Percentiles rank a stretch among this genome's conserved stretches.
phyloP scores from a whole-genome alignment of 1,140 invertebrate species.

The Drosophila teissieri region DNA sequence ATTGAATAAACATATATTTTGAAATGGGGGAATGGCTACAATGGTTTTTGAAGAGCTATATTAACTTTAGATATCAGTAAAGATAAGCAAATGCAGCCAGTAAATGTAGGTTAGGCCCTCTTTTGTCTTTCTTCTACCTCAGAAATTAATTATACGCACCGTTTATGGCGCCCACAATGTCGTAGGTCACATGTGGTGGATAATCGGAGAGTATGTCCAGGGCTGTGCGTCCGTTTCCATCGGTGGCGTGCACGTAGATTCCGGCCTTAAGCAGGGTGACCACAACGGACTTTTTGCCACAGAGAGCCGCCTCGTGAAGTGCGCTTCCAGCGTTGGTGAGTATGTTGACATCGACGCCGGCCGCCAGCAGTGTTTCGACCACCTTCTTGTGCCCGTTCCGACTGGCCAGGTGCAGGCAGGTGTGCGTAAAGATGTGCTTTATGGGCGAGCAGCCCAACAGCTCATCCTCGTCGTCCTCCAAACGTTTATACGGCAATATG shows the following conservation, averaged over 20 bases:
- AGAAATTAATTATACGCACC: slow-evolving; percentile 83
- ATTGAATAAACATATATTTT: neutral
- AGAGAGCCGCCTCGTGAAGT: slow-evolving; percentile 97
- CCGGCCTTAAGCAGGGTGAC: slow-evolving; percentile 92
- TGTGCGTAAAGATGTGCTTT: slow-evolving; percentile 89
- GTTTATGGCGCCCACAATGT: slow-evolving; percentile 92
- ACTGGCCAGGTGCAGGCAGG: slow-evolving; percentile 90
- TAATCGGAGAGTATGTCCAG: slow-evolving; percentile 94
- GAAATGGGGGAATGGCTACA: neutral
- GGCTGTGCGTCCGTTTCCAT: slow-evolving; percentile 93
- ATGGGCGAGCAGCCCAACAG: slow-evolving; percentile 61
- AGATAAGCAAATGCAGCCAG: neutral
- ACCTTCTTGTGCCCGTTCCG: slow-evolving; percentile 93
- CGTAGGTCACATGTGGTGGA: slow-evolving; percentile 93
- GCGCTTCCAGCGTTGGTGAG: slow-evolving; percentile 95
- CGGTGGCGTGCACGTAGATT: slow-evolving; percentile 91
- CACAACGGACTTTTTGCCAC: slow-evolving; percentile 96
- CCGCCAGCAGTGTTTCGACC: slow-evolving; percentile 92
- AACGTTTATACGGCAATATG: slow-evolving; percentile 87
- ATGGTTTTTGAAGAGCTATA: neutral
- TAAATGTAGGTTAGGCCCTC: neutral
- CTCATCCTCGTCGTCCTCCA: slow-evolving; percentile 24
- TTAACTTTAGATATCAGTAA: neutral
- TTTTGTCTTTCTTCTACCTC: neutral
- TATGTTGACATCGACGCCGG: slow-evolving; percentile 95